Evolutionary conservation across 2,113 vertebrate genomes (phyloP).

Genomic region (Mustelus asterias): DNA sequence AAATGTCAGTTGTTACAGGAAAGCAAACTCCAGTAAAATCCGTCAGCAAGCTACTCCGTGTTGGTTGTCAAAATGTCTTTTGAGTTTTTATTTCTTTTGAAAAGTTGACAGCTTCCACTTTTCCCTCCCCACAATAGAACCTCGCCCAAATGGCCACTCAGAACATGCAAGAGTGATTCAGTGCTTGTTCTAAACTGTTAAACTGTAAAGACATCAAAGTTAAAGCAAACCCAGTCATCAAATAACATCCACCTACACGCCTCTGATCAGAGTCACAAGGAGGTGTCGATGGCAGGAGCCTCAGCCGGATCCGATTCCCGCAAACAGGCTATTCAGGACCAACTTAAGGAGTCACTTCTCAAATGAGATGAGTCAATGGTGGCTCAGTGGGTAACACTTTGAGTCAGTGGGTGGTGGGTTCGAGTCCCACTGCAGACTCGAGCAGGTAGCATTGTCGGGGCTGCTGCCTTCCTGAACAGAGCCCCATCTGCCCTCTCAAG

Average conservation of each 20-base stretch:
- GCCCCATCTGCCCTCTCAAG: too few relatives aligned
- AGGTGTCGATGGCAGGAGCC: neutral
- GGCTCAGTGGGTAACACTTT: neutral
- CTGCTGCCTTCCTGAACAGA: too few relatives aligned
- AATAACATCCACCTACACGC: neutral
- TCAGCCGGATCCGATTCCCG: neutral
- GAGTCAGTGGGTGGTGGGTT: too few relatives aligned
- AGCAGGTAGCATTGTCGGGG: too few relatives aligned
- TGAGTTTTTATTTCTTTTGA: neutral
- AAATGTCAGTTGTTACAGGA: too few relatives aligned
- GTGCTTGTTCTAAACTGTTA: neutral
- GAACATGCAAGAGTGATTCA: neutral
- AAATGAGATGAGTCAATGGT: neutral
- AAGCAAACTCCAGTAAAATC: too few relatives aligned
- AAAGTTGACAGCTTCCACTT: too few relatives aligned
- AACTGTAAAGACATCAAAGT: neutral
- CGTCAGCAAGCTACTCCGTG: too few relatives aligned
- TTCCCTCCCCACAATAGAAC: neutral
- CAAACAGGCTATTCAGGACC: neutral
- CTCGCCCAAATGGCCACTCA: neutral
- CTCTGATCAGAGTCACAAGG: neutral
- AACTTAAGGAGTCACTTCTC: neutral
- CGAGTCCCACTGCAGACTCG: too few relatives aligned
- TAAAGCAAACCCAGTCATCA: neutral
- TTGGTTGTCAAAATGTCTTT: neutral